A percentile compares a stretch with the other conserved stretches of the same genome.
Evolutionary conservation across 2,888 invertebrate genomes (phyloP).

Genomic region (Harpagoxenus sublaevis): DNA sequence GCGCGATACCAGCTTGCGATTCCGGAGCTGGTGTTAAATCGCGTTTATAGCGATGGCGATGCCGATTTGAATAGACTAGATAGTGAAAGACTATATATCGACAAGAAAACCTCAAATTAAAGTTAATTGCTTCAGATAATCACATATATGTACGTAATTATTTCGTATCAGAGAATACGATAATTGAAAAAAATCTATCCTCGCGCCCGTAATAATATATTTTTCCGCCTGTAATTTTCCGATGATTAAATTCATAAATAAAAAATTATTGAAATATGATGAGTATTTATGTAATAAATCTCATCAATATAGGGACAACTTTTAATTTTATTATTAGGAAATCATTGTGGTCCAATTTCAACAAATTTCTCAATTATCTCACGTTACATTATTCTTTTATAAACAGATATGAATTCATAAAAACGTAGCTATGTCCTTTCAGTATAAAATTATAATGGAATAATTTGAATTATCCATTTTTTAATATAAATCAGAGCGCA

Average conservation of each 20-base stretch:
- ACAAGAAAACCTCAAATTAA: background rate
- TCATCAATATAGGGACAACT: background rate
- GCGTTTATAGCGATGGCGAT: slow-evolving; percentile 31
- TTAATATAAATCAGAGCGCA: slow-evolving; percentile 21
- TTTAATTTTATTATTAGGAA: slow-evolving; percentile 8
- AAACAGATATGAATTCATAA: slow-evolving; percentile 21
- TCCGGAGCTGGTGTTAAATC: slow-evolving; percentile 64
- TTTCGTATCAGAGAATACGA: background rate
- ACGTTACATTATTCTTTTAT: background rate
- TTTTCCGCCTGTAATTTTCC: background rate
- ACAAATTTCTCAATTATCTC: slow-evolving; percentile 11
- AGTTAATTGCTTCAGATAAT: background rate
- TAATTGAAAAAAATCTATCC: background rate
- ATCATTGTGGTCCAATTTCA: background rate
- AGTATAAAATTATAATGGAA: slow-evolving; percentile 20
- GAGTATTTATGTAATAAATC: background rate
- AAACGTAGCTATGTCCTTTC: background rate
- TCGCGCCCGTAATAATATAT: background rate
- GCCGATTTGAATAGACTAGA: background rate
- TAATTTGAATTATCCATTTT: slow-evolving; percentile 27
- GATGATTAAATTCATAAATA: background rate
- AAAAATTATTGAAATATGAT: background rate
- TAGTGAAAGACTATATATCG: background rate
- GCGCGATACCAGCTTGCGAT: slow-evolving; percentile 68
- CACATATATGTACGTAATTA: background rate